These are phyloP conservation scores for Heliconius eleuchia DNA, from an alignment of 1,140 invertebrate genomes.

Conservation along the genomic window DNA sequence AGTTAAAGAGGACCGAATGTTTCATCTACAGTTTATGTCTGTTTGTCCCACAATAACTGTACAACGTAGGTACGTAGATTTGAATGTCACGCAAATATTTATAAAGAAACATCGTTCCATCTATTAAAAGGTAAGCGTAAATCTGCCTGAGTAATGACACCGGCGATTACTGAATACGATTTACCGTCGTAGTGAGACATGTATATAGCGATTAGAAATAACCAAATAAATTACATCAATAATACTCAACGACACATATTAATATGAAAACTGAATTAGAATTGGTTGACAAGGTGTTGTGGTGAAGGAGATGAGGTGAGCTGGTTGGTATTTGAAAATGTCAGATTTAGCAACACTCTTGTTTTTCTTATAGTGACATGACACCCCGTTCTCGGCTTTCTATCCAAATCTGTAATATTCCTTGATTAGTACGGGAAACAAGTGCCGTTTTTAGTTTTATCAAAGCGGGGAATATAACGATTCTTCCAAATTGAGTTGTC, in stretches of 20 bases:
- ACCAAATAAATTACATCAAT: slow-evolving; percentile 13
- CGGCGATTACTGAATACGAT: slow-evolving; percentile 13
- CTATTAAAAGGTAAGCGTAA: slow-evolving; percentile 10
- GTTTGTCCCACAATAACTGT: no score
- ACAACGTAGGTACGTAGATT: no score
- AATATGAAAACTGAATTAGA: slow-evolving; percentile 13
- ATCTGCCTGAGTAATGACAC: slow-evolving; percentile 14
- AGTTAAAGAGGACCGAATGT: no score
- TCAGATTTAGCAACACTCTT: no score
- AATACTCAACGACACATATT: slow-evolving; percentile 5
- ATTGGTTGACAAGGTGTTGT: not conserved
- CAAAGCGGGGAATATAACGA: no score
- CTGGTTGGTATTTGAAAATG: not conserved
- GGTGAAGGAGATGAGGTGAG: not conserved
- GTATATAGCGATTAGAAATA: slow-evolving; percentile 17
- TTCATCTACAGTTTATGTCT: no score
- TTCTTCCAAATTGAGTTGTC: no score
- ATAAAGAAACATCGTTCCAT: not conserved
- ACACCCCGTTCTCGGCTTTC: no score
- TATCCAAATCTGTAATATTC: no score
- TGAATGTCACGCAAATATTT: not conserved
- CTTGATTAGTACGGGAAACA: no score
- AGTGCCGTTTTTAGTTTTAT: no score
- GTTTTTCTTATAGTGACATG: no score
- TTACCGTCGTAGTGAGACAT: not conserved